Evolutionary conservation across 1,140 invertebrate species (phyloP).

Genomic region (Halesus radiatus): DNA sequence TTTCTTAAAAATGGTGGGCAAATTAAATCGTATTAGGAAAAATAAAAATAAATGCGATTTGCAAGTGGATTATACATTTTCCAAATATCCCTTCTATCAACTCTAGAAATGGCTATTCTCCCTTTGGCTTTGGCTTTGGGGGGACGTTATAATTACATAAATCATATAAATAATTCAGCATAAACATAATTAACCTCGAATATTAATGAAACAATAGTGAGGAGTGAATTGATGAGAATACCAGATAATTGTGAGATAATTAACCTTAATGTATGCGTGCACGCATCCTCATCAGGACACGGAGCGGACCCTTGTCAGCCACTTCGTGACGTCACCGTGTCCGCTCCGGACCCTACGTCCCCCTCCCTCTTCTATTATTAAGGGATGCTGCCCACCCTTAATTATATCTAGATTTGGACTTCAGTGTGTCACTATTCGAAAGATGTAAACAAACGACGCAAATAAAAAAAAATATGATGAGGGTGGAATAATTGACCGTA

Average conservation of each 20-base stretch:
- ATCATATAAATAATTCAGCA: too few species aligned
- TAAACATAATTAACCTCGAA: too few species aligned
- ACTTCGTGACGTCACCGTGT: constrained; percentile 35
- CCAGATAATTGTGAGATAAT: constrained; percentile 11
- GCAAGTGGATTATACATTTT: too few species aligned
- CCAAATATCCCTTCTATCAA: too few species aligned
- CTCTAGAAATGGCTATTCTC: too few species aligned
- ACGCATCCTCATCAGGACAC: constrained; percentile 54
- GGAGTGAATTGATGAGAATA: neutral
- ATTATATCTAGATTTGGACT: constrained; percentile 40
- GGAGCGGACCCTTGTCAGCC: constrained; percentile 53
- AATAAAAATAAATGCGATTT: too few species aligned
- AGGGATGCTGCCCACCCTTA: constrained; percentile 24
- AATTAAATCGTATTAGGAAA: too few species aligned
- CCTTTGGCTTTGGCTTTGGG: too few species aligned
- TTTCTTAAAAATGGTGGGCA: too few species aligned
- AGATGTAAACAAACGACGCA: too few species aligned
- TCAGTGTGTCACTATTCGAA: neutral
- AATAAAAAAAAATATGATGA: too few species aligned
- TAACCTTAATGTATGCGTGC: constrained; percentile 54
- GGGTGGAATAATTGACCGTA: too few species aligned
- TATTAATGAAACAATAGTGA: neutral
- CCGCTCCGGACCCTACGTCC: constrained; percentile 7
- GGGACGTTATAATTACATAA: neutral
- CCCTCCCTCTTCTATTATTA: constrained; percentile 24